Base-by-base conservation (phyloP, 2,888 invertebrate genomes). In the Diarsia mendica region DNA sequence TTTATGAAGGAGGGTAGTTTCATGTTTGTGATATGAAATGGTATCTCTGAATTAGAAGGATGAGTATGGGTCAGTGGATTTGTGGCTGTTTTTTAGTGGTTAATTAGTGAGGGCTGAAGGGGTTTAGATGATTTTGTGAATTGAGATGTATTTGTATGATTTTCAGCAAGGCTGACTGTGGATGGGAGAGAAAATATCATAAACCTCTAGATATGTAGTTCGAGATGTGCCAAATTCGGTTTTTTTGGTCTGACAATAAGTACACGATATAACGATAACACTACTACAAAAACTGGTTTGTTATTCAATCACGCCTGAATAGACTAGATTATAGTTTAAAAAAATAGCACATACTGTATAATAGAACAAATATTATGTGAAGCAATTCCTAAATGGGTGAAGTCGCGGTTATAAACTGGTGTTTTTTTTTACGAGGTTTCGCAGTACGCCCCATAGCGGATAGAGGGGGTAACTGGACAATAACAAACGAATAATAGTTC, bases 1-100 rank as follows among this genome's bases (percentile, higher is more conserved):
- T 89, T 80, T 83, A 83, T 79, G 73, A 78, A 79, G 78, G 67
- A 85, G 86, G 86, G 87, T 84, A 88, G 85, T 86, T 80, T 86
- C 83, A 82, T 88, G 88, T 89, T 87, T 86, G 80, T 66, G 75
- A 80, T 77, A 70, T 80, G 77, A 83, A 75, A 80, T 74, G 79
- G 81, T 75, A 77, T 78, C 69, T 76, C 74, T 79, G 74, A 66
- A 72, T 78, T 77, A 72, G 75, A 71, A 71, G 73, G 70, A 85
- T 61, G 71, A 51, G 77, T 85, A 74, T 75, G 69, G 85, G 71
- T 55, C 68, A 58, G 74, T 70, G 70, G 63, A 69, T 80, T 65
- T 68, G 65, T 74, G 73, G 71, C 39, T 55, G 39, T 64, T 80
- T 80, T 79, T 82, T 67, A 51, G 67, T 61, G 68, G 60, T 60